Evolutionary conservation across 2,113 vertebrate genomes (phyloP).

Genomic region (Pseudopipra pipra): DNA sequence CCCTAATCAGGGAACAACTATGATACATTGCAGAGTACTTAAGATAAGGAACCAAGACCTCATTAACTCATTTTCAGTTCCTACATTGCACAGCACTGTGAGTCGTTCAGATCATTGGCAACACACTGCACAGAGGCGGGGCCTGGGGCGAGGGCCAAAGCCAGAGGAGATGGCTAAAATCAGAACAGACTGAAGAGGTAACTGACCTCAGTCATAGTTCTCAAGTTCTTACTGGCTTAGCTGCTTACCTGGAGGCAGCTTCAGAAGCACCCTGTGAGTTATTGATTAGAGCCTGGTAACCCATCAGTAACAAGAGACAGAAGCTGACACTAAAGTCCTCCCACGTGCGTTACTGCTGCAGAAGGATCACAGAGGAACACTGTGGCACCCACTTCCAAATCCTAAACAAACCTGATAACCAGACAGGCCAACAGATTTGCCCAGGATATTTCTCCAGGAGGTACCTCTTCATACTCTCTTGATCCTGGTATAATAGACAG

Average conservation of each 20-base stretch:
- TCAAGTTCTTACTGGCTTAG: neutral
- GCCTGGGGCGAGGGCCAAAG: neutral
- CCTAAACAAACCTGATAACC: constrained; percentile 20
- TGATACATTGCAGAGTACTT: neutral
- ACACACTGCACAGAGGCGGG: neutral
- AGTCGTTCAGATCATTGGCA: neutral
- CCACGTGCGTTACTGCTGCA: neutral
- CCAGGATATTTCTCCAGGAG: constrained; percentile 63
- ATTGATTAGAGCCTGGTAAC: neutral
- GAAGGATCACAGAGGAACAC: neutral
- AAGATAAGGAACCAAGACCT: neutral
- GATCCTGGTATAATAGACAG: neutral
- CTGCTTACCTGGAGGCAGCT: neutral
- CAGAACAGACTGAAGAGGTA: neutral
- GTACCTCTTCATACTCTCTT: constrained; percentile 45
- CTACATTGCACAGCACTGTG: neutral
- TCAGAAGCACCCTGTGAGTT: neutral
- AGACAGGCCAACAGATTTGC: constrained; percentile 34
- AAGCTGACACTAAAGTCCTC: neutral
- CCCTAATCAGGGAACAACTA: neutral
- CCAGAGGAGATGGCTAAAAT: neutral
- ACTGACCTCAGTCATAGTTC: neutral
- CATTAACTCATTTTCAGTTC: neutral
- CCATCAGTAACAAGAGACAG: neutral
- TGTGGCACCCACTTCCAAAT: constrained; percentile 34